phyloP scores from a whole-genome alignment of 2,888 invertebrate species.

The Punctoribates punctum region DNA sequence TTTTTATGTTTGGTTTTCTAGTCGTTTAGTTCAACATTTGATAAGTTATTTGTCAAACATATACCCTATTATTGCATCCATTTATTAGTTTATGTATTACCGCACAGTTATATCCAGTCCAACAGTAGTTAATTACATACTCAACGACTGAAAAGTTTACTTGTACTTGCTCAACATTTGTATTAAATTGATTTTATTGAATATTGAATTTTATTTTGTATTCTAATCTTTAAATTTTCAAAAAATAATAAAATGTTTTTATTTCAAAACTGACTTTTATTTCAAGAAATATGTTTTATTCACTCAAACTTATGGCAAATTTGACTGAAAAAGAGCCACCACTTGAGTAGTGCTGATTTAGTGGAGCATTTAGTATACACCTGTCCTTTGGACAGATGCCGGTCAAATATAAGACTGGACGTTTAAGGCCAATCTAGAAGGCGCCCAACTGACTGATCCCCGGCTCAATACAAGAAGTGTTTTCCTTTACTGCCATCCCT shows the following conservation, averaged over 20 bases:
- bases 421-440: background rate
- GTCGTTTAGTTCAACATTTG: slow-evolving; percentile 7
- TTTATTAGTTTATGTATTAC: background rate
- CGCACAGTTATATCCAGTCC: slow-evolving; percentile 3
- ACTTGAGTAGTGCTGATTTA: background rate
- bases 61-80: background rate
- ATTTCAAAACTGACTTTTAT: background rate
- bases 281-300: background rate
- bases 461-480: background rate
- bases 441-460: background rate
- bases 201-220: slow-evolving; percentile 15
- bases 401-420: background rate
- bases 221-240: background rate
- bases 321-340: background rate
- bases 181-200: background rate
- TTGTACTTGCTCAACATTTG: slow-evolving; percentile 23
- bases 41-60: slow-evolving; percentile 24
- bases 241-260: background rate
- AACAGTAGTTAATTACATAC: background rate
- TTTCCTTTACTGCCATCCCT: background rate
- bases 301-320: background rate
- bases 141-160: background rate
- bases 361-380: too few relatives aligned
- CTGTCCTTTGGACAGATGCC: background rate
- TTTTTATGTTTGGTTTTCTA: slow-evolving; percentile 15